These are phyloP conservation scores for Astreopora myriophthalma DNA, from an alignment of 64 coral and sea anemone genomes.

Conservation along the genomic window DNA sequence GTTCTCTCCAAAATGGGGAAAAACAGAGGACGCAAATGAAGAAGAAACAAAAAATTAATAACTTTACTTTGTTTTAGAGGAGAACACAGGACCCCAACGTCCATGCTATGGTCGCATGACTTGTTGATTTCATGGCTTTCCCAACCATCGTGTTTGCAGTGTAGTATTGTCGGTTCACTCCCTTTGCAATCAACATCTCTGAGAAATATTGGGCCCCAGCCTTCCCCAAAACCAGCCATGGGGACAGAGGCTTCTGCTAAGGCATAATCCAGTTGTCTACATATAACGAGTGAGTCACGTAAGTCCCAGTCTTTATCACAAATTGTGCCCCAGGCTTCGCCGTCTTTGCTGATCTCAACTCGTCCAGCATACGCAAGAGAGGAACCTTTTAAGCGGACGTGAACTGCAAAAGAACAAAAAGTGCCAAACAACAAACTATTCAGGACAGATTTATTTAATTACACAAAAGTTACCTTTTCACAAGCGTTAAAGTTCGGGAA, in stretches of 20 bases:
- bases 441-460: too few relatives aligned
- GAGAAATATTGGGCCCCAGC: constrained; percentile 8
- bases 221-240: constrained; percentile 24
- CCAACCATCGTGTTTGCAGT: constrained; percentile 8
- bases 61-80: not conserved
- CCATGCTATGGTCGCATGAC: constrained; percentile 44
- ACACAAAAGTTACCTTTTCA: too few relatives aligned
- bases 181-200: constrained; percentile 26
- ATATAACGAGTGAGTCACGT: constrained; percentile 7
- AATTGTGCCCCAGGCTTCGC: constrained; percentile 17
- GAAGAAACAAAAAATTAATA: too few relatives aligned
- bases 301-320: constrained; percentile 32
- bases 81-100: constrained; percentile 7
- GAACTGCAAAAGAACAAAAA: too few relatives aligned
- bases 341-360: constrained; percentile 27
- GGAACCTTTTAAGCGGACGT: not conserved
- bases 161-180: not conserved
- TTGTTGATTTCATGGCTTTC: not conserved
- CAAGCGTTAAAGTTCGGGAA: too few relatives aligned
- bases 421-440: too few relatives aligned
- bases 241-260: not conserved
- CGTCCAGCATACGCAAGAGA: constrained; percentile 4
- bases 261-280: not conserved
- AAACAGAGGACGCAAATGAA: too few relatives aligned
- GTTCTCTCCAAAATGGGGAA: too few relatives aligned